Base-by-base conservation (phyloP, 35 echinoderm and acorn worm species). In the Eucidaris tribuloides region DNA sequence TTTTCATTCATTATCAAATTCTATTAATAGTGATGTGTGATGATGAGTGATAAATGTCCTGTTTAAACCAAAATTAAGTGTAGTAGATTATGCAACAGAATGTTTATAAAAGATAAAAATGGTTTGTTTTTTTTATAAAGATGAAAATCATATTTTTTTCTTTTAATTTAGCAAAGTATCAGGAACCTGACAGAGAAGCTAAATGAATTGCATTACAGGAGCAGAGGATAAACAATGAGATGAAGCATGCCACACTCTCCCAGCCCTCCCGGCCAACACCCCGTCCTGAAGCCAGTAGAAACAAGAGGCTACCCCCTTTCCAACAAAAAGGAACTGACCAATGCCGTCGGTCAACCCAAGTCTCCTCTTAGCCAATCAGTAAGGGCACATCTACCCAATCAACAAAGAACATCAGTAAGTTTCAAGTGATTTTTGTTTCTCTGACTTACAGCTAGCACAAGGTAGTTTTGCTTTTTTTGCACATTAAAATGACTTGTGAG, bases 381-480 rank as follows among this genome's bases (percentile, higher is more conserved):
- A 6, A 89, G 95, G 45, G 95, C 86, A 4, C 87, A 76, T 46
- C 49, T 98, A 56, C 95, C 95, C 20, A 90, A 98, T 81, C 87
- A 98, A 76, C 95, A 98, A 49, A 89, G 87, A 68, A 98, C 95
- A 44, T 93, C 95, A 42, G 90, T 98, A 86, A 87, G 90, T 89
- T 50, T 0, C 20, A 27, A 64, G 25, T n/a, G n/a, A n/a, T n/a
- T n/a, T n/a, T n/a, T n/a, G n/a, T n/a, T n/a, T n/a, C n/a, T n/a
- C n/a, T n/a, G n/a, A n/a, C n/a, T n/a, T n/a, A n/a, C n/a, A n/a
- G n/a, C n/a, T n/a, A n/a, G n/a, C n/a, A n/a, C n/a, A n/a, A n/a
- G n/a, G n/a, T n/a, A n/a, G n/a, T n/a, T n/a, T n/a, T n/a, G n/a
- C n/a, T n/a, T n/a, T n/a, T n/a, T n/a, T n/a, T n/a, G n/a, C n/a